Evolutionary conservation across 2,797 vertebrate genomes (phyloP), one percentile per base, ranked within the genome.

Genomic region (Zenarchopterus dispar): DNA sequence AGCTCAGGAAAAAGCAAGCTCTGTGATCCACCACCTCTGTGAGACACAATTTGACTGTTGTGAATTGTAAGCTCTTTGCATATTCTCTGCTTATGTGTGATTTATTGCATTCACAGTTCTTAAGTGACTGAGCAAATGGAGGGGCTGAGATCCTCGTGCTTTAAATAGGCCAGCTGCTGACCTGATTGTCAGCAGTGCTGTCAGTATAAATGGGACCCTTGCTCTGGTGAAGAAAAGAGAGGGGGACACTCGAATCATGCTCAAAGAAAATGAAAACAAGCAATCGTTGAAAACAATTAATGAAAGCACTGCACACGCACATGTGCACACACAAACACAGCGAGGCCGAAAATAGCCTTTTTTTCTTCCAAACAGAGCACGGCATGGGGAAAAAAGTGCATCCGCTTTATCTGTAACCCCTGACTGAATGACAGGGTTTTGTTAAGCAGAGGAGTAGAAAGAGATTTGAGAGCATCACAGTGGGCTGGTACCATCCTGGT

Each of bases 111-210:
- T 70, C 60, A 85, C 73, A 77, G 68, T 39, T 75, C 61, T 67
- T 26, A 51, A 67, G 69, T 84, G 72, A 81, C 78, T 57, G 52
- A 64, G 59, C 73, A 85, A 73, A 85, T 73, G 46, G 73, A 80
- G 75, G 81, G 58, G 66, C 74, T 61, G 70, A 53, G 55, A 58
- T 73, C 52, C 39, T 75, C 66, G 11, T 59, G 58, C 84, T 88
- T 79, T 84, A 92, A 91, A 88, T 92, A 92, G 89, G 77, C 84
- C 82, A 72, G 66, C 67, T 64, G 62, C 80, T 89, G 90, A 93
- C 90, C 89, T 89, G 85, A 91, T 89, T 93, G 85, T 72, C 36
- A 15, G 36, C 36, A 39, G 36, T 39, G 36, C 58, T 88, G 82
- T 88, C 73, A 81, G 56, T 75, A 54, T 68, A 88, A 89, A 71